Base-by-base conservation (phyloP, 2,113 vertebrate genomes). In the Passerina amoena region DNA sequence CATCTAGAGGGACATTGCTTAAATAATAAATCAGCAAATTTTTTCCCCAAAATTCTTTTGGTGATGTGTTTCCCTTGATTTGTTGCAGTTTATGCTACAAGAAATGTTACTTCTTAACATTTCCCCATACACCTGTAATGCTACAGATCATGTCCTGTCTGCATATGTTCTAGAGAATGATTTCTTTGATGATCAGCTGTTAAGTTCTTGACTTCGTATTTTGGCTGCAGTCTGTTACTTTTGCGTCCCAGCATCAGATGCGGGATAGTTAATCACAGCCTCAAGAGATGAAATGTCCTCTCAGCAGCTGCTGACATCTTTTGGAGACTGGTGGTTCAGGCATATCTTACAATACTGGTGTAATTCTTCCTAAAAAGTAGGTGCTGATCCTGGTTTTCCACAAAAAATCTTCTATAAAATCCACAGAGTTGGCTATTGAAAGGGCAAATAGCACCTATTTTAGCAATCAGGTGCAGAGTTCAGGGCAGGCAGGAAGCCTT, bases 371-470 rank as follows among this genome's bases (percentile, higher is more conserved):
- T 90, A 82, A 24, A n/a, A 92, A 83, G 24, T 79, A 71, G 23
- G 17, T 92, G 57, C 24, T 72, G 70, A 92, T 96, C 71, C 80
- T 93, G 57, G 63, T 88, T 96, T 81, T 77, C 89, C 31, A 89
- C 33, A 40, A 95, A 37, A 79, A 76, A 45, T 42, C 73, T 61
- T 86, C 63, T 60, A 84, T 80, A 57, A 95, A 96, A 78, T 88
- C 53, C 7, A 3, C 45, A 69, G 51, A 77, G 27, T 19, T 63
- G 44, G 72, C 51, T 73, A 50, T 38, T 91, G 65, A 83, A 94
- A 90, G 91, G 90, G 82, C 77, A 95, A 93, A 96, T 90, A 88
- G 27, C 69, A 94, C 61, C 80, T 86, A 70, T 95, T 97, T 96
- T 64, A 94, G 70, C 85, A 92, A 92, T 89, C 80, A 83, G 48